These are phyloP conservation scores for Muscidifurax raptorellus DNA, from an alignment of 1,140 invertebrate species.

Conservation along the genomic window DNA sequence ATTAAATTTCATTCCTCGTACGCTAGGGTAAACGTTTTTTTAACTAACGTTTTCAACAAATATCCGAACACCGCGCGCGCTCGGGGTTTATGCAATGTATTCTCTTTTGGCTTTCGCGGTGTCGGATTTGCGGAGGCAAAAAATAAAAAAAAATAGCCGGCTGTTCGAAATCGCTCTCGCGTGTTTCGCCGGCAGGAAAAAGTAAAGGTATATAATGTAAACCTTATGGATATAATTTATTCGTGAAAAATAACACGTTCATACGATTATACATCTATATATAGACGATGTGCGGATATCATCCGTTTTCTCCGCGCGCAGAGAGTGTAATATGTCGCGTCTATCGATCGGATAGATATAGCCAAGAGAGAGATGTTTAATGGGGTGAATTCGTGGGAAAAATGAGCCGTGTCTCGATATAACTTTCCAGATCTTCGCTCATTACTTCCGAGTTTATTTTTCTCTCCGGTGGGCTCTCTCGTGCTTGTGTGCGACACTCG, in stretches of 20 bases:
- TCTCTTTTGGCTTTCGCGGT: neutral
- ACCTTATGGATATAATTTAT: too few relatives aligned
- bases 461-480: neutral
- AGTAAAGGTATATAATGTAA: too few relatives aligned
- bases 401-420: constrained; percentile 62
- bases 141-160: neutral
- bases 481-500: neutral
- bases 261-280: neutral
- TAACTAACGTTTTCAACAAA: neutral
- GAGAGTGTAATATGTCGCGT: neutral
- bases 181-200: neutral
- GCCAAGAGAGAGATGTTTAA: constrained; percentile 72
- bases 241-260: neutral
- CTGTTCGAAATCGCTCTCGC: too few relatives aligned
- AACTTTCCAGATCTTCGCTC: neutral
- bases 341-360: constrained; percentile 65
- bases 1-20: neutral
- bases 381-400: constrained; percentile 75
- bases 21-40: neutral
- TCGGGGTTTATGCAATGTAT: neutral
- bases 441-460: neutral
- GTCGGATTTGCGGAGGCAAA: neutral
- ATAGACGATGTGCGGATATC: too few relatives aligned
- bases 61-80: too few relatives aligned
- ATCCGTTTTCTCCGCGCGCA: neutral